Conservation (phyloP, 1,140 invertebrate genomes). For the Euborellia annulipes region DNA sequence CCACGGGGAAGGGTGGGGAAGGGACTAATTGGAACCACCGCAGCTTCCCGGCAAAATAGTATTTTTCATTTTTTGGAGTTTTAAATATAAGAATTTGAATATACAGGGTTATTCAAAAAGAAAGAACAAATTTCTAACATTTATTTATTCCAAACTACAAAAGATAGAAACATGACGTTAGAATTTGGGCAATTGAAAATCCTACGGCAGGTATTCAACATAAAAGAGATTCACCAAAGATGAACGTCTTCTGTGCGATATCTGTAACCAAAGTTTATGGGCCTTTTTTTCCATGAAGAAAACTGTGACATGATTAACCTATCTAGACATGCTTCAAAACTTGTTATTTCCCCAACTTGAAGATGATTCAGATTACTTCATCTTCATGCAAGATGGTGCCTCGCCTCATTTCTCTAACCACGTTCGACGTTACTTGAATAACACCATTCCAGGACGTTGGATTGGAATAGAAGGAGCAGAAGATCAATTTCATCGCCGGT, state of each 20-base stretch:
- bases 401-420: slow-evolving; percentile 5
- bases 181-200: slow-evolving; percentile 3
- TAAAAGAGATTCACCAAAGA: slow-evolving; percentile 2
- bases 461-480: slow-evolving; percentile 4
- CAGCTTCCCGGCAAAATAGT: too few relatives aligned
- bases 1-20: too few relatives aligned
- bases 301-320: neutral
- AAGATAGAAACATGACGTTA: too few relatives aligned
- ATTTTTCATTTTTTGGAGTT: too few relatives aligned
- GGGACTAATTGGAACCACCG: too few relatives aligned
- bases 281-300: slow-evolving; percentile 1
- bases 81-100: too few relatives aligned
- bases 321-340: slow-evolving; percentile 9
- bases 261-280: slow-evolving; percentile 3
- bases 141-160: too few relatives aligned
- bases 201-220: neutral
- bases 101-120: too few relatives aligned
- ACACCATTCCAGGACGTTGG: slow-evolving; percentile 9
- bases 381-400: slow-evolving; percentile 6
- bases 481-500: slow-evolving; percentile 5
- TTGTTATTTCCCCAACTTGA: slow-evolving; percentile 7
- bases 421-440: slow-evolving; percentile 1
- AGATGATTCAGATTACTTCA: slow-evolving; percentile 3
- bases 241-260: neutral
- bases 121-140: too few relatives aligned